Base-by-base conservation (phyloP, 2,113 vertebrate genomes). In the Eulacestoma nigropectus region DNA sequence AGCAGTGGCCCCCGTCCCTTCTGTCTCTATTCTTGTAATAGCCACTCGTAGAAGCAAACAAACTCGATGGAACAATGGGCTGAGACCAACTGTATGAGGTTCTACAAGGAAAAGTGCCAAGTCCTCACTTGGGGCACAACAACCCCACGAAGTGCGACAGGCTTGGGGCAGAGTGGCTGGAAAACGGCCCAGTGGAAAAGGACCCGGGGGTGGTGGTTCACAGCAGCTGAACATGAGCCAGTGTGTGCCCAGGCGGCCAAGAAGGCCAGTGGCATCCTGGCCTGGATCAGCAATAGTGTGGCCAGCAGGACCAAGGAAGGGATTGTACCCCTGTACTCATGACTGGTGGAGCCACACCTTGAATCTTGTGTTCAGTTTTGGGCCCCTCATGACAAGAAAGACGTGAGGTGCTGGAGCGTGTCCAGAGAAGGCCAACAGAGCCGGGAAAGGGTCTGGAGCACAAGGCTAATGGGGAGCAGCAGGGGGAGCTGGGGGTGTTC, bases 321-420 rank as follows among this genome's bases (percentile, higher is more conserved):
- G 26, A 49, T 11, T 18, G 8, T 8, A 21, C 7, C 14, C 29
- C 27, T 13, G 7, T 5, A 20, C 18, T 55, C 29, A 10, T 4
- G 3, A 35, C 13, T 49, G n/a, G 10, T 55, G 55, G 11, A 8
- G 17, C 22, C 26, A 62, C 26, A 55, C 18, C 17, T 49, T 8
- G 15, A 76, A 47, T 62, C n/a, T 10, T 33, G 55, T 23, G 21
- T 16, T 47, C 47, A 27, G 41, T 27, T 90, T 9, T 27, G n/a
- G 21, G 63, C 26, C 21, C 7, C 17, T 69, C 32, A 16, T 7
- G 19, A 23, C 6, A 68, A 22, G 16, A 32, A 41, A 10, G 55
- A 55, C 26, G 35, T 19, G 30, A 69, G 18, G 26, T 16, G 26
- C n/a, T 2, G 3, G 29, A 76, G 47, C 1, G 1, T 1, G 15